Base-by-base conservation (phyloP, 2,888 invertebrate species). In the Calameuta filiformis region DNA sequence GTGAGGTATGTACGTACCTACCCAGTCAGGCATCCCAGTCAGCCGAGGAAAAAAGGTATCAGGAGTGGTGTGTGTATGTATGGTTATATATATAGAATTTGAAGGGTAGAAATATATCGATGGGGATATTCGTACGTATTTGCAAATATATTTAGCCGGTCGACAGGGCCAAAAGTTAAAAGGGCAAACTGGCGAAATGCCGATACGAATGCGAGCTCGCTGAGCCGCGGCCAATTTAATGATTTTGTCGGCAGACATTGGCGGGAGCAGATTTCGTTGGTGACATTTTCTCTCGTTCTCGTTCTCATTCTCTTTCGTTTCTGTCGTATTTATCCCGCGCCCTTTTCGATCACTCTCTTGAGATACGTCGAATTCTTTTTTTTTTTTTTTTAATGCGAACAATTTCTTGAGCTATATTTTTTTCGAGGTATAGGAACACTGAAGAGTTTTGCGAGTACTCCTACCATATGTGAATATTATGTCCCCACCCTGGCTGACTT, bases 111-210 rank as follows among this genome's bases (percentile, higher is more conserved):
- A 78, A 80, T 81, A 80, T 85, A 85, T 86, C 83, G 81, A 79
- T 81, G 76, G 82, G 85, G 83, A 86, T 87, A 79, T 77, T 35
- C 75, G 69, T 81, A 88, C 86, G 88, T 89, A 90, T 90, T 90
- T 89, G 88, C 89, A 89, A 89, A 90, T 89, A 90, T 88, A 88
- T 89, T 90, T 89, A 89, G 86, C 86, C 83, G 82, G 82, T 85
- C 34, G 75, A 81, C 85, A 84, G 84, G 81, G 82, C 79, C 81
- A 86, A 83, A 86, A 88, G 88, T 89, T 88, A 89, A 90, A 90
- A 89, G 87, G 89, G 86, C 56, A 56, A 56, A 56, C 87, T 87
- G 89, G 87, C 85, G 85, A 81, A 82, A 85, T 81, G 81, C 84
- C 84, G 85, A 87, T 85, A 85, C 34, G 80, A 78, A 9, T 56